Evolutionary conservation across 2,797 vertebrate species (phyloP), one percentile per base, ranked within the genome.

Genomic region (Florisuga fusca): DNA sequence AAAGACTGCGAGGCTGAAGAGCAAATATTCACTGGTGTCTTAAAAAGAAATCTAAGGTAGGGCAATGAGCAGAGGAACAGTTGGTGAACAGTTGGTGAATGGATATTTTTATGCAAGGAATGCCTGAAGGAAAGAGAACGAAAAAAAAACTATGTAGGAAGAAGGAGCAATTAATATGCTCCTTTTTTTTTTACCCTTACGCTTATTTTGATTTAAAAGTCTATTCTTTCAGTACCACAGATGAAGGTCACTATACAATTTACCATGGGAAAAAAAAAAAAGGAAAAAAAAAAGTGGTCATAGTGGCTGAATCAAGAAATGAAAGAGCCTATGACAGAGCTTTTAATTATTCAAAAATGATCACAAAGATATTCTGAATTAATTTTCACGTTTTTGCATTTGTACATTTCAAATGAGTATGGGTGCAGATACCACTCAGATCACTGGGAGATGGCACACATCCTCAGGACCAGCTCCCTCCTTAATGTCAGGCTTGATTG

Each of bases 21-120:
- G 91, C 88, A 95, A 97, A 96, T 34, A 64, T 46, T 76, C 90
- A 15, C 96, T 96, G 96, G 97, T 97, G 97, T 95, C 97, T 97
- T 91, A 84, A 95, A 96, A 93, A 43, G 76, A 82, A 93, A 84
- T 74, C 87, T 76, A 96, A 98, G 97, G 97, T 98, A 97, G 92
- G 97, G 97, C 97, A 98, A 95, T 10, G 76, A 97, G 92, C 75
- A 0, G 86, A 97, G 96, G 97, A 98, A 98, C 98, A 98, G 97
- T 98, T 98, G 98, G 97, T 97, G 98, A 98, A 98, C 98, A 98
- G 98, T 98, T 98, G 98, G 98, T 85, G 95, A 97, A 97, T 97
- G 95, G 97, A 97, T 98, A 98, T 98, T 98, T 98, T 98, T 98
- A 98, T 98, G 96, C 97, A 97, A 97, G 97, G 97, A 97, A 97